Evolutionary conservation across 2,888 invertebrate species (phyloP), one percentile per base, ranked within the genome.

Genomic region (Trachelus tabidus): DNA sequence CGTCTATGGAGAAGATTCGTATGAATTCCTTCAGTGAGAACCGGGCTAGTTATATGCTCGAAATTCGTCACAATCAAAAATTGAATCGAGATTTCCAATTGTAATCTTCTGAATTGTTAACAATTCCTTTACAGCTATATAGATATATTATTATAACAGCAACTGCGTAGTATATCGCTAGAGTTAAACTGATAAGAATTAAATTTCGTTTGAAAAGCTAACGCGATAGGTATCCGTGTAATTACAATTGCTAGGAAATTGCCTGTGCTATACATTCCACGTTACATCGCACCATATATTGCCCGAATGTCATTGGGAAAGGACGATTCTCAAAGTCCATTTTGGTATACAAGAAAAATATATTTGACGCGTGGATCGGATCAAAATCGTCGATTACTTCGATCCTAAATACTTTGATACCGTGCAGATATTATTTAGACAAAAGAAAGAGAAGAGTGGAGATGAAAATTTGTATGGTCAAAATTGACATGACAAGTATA

Each of bases 351-450:
- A 40, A 15, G 4, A 40, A 40, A 40, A 15, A 6, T 6, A 15
- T 15, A 15, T 15, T 15, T 40, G 0, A 40, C 69, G 4, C 3
- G 9, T 1, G 23, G 6, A 11, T 9, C 69, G 4, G 0, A 40
- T 4, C 15, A 15, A 15, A 6, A 40, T 1, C 40, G 0, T 40
- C 40, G 15, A 15, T 40, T 1, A 40, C 15, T 2, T 37, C 4
- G 40, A 15, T 15, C 0, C 6, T 3, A 12, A 1, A 3, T 3
- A 12, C 11, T 12, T 40, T 0, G 0, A 15, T 6, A 6, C 0
- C 40, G 15, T 6, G 15, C 1, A 6, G 0, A 15, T 15, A 15
- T 40, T 40, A 15, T 37, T 1, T 1, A 0, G 40, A 6, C 3
- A 11, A 71, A 71, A 71, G 11, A 71, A n/a, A n/a, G 11, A 12